phyloP scores from a whole-genome alignment of 1,140 invertebrate genomes.

The Drosophila busckii region DNA sequence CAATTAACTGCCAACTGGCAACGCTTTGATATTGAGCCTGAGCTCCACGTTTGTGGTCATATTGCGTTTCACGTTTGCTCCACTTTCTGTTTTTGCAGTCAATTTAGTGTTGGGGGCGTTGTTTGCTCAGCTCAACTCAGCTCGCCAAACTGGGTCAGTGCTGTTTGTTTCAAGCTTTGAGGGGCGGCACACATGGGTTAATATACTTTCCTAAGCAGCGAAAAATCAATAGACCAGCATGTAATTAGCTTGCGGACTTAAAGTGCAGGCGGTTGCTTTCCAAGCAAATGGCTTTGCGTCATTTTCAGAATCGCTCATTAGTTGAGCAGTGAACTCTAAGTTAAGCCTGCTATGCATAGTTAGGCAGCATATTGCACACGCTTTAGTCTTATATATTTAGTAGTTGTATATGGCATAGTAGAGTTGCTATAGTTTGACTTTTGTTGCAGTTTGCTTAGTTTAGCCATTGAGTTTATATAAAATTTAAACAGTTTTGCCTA shows the following conservation, averaged over 20 bases:
- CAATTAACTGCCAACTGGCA: slow-evolving; percentile 23
- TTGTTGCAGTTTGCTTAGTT: too few species aligned
- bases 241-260: slow-evolving; percentile 51
- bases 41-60: slow-evolving; percentile 50
- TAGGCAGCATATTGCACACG: too few species aligned
- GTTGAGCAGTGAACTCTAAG: not conserved
- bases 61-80: slow-evolving; percentile 72
- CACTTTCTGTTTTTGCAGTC: slow-evolving; percentile 47
- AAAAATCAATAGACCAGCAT: slow-evolving; percentile 51
- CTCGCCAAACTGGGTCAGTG: slow-evolving; percentile 58
- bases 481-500: too few species aligned
- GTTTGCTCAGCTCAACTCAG: slow-evolving; percentile 19
- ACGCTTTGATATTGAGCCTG: not conserved
- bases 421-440: too few species aligned
- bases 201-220: slow-evolving; percentile 42
- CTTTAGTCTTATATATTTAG: too few species aligned
- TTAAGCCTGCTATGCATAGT: too few species aligned
- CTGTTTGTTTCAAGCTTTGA: slow-evolving; percentile 30
- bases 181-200: slow-evolving; percentile 49
- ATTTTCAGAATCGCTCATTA: slow-evolving; percentile 11
- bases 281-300: slow-evolving; percentile 12
- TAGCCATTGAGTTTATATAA: too few species aligned
- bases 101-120: slow-evolving; percentile 48
- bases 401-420: too few species aligned
- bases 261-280: slow-evolving; percentile 46